Base-by-base conservation (phyloP, 2,113 vertebrate genomes). In the Baryphthengus martii region DNA sequence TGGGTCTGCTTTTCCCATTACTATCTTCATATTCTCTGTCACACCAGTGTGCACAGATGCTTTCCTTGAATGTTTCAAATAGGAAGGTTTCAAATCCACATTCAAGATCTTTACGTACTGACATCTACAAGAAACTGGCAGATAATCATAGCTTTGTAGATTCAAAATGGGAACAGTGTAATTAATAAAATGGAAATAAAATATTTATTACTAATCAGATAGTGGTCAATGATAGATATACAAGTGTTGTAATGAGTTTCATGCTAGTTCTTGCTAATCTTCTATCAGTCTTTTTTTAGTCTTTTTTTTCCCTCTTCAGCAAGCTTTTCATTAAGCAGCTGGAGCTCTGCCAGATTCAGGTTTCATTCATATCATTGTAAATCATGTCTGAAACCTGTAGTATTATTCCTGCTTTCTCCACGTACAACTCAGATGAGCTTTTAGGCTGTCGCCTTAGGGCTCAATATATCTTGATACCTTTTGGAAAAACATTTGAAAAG, bases 241-340 rank as follows among this genome's bases (percentile, higher is more conserved):
- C 10, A 89, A 82, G 70, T 42, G 28, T n/a, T 89, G 52, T 39
- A 85, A 85, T 89, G 71, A 53, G 61, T 79, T 89, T 94, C 71
- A 4, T 94, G 53, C 85, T 88, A 80, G 91, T 47, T 88, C 88
- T 88, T 93, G 66, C 42, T 94, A 95, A 96, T 77, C 82, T 85
- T 88, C 71, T 90, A 55, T 71, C 74, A 67, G 50, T 21, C 44
- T 73, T 52, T 88, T 52, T 89, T 78, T 92, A 85, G 23, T 17
- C 42, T 13, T 50, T 42, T 49, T 59, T 92, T 59, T 62, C 13
- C 16, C 39, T 92, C 76, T 86, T 95, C 59, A 88, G 33, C 67
- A 82, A 93, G 50, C 66, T 88, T 93, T 96, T 93, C 89, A 96
- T 96, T 96, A 96, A 96, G 42, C 35, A 83, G 39, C 80, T 91